Evolutionary conservation across 2,888 invertebrate species (phyloP).

Genomic region (Spodoptera picta): DNA sequence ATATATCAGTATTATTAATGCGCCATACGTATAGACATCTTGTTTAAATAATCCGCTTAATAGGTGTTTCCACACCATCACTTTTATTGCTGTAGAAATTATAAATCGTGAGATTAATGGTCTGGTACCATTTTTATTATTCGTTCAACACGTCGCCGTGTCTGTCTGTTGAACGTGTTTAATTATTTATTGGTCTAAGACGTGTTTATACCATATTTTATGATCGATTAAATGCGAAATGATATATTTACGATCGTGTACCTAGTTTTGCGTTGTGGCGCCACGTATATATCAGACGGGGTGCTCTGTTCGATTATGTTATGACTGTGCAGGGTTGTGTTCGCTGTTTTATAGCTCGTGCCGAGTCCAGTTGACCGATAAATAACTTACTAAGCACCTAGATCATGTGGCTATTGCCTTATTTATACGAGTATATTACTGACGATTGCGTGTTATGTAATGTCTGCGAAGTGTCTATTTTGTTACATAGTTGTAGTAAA

Average conservation of each 20-base stretch:
- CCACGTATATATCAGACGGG: conserved; percentile 69
- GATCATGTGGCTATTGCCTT: conserved; percentile 62
- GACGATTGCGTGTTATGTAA: conserved; percentile 27
- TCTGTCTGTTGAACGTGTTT: conserved; percentile 59
- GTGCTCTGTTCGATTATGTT: conserved; percentile 57
- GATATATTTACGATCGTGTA: conserved; percentile 76
- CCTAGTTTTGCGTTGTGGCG: conserved; percentile 69
- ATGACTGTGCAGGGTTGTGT: conserved; percentile 57
- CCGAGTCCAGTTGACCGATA: conserved; percentile 60
- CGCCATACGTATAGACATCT: conserved; percentile 31
- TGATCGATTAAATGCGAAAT: conserved; percentile 73
- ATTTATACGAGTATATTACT: conserved; percentile 55
- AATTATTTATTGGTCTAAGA: conserved; percentile 69
- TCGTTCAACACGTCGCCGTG: conserved; percentile 59
- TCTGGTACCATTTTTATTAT: conserved; percentile 54
- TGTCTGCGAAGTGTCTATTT: conserved; percentile 4
- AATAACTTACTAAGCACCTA: conserved; percentile 65
- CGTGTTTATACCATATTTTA: conserved; percentile 75
- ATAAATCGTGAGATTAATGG: conserved; percentile 54
- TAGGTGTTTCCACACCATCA: conserved; percentile 42
- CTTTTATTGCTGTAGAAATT: conserved; percentile 52
- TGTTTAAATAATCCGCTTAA: conserved; percentile 51
- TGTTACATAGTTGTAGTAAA: background rate
- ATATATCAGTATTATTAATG: conserved; percentile 47
- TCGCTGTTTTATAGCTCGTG: conserved; percentile 62